Evolutionary conservation across 2,888 invertebrate species (phyloP).

Genomic region (Allophyes oxyacanthae): DNA sequence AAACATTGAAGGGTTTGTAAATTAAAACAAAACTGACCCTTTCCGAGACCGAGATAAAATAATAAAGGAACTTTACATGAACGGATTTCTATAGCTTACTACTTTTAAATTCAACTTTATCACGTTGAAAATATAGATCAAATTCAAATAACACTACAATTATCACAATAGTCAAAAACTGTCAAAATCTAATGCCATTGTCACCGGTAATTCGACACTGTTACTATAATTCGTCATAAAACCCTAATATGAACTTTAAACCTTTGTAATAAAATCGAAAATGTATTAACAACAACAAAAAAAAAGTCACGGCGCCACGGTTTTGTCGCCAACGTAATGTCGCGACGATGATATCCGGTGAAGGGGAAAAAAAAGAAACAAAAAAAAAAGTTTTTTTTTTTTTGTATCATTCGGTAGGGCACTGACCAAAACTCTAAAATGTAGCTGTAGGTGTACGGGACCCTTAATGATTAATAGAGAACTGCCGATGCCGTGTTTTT

Average conservation of each 20-base stretch:
- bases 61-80: conserved; percentile 24
- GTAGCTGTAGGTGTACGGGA: conserved; percentile 59
- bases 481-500: conserved; percentile 59
- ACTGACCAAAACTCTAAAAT: conserved; percentile 68
- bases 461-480: conserved; percentile 80
- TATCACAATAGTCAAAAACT: conserved; percentile 47
- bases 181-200: conserved; percentile 56
- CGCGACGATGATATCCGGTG: conserved; percentile 85
- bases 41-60: conserved; percentile 44
- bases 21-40: conserved; percentile 45
- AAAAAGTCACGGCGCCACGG: conserved; percentile 78
- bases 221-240: conserved; percentile 34
- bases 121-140: neutral
- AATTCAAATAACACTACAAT: conserved; percentile 16
- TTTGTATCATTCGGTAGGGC: conserved; percentile 57
- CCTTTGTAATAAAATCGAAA: conserved; percentile 36
- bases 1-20: conserved; percentile 28
- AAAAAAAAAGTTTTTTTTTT: conserved; percentile 22
- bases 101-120: conserved; percentile 18
- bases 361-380: conserved; percentile 60
- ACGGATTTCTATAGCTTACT: conserved; percentile 3
- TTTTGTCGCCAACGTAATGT: conserved; percentile 81
- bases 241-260: conserved; percentile 36
- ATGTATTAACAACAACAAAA: conserved; percentile 51
- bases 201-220: conserved; percentile 63